These are phyloP conservation scores for Pyxicephalus adspersus DNA, from an alignment of 2,113 vertebrate genomes.

Conservation along the genomic window DNA sequence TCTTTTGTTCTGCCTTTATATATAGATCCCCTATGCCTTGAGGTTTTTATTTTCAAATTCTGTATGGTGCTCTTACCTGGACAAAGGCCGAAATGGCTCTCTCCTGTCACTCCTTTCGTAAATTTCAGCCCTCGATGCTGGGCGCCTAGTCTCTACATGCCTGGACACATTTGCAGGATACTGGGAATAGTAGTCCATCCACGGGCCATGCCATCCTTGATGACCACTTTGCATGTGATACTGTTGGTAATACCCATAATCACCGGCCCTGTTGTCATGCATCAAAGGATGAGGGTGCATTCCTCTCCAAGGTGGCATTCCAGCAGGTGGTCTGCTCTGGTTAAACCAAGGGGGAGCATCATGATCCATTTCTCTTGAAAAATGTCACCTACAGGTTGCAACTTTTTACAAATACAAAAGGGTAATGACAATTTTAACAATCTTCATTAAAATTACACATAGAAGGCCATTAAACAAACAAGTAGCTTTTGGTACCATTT, in stretches of 20 bases:
- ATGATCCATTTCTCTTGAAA: slow-evolving; percentile 65
- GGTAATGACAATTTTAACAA: neutral
- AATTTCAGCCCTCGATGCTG: neutral
- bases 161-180: neutral
- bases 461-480: too few species aligned
- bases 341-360: neutral
- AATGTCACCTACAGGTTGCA: neutral
- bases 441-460: slow-evolving; percentile 23
- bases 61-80: slow-evolving; percentile 65
- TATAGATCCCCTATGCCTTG: too few species aligned
- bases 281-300: rapidly evolving
- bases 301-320: slow-evolving; percentile 22
- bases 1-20: too few species aligned
- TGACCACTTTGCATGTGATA: slow-evolving; percentile 37
- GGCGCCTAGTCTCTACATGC: slow-evolving; percentile 19
- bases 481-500: too few species aligned
- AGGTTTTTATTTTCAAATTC: too few species aligned
- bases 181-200: neutral
- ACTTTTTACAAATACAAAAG: neutral
- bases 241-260: slow-evolving; percentile 57
- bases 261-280: slow-evolving; percentile 26
- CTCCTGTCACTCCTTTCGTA: slow-evolving; percentile 35
- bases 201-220: slow-evolving; percentile 54
- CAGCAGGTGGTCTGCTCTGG: slow-evolving; percentile 52
- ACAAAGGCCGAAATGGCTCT: slow-evolving; percentile 12